Conservation (phyloP, 2,113 vertebrate species). For the Dolichotis patagonum region DNA sequence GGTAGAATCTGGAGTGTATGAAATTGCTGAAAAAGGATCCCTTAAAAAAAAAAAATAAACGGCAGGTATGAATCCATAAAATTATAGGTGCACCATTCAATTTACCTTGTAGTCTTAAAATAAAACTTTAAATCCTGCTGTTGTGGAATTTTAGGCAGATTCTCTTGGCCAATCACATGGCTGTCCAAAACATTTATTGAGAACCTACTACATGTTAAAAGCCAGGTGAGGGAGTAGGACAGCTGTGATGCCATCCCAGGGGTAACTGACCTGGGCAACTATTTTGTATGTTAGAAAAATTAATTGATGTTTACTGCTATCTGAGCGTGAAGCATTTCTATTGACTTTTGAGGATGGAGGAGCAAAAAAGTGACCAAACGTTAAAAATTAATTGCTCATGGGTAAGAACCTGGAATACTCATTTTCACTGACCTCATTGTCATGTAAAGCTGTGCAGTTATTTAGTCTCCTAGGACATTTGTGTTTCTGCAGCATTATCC, state of each 20-base stretch:
- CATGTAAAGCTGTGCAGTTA: conserved; percentile 24
- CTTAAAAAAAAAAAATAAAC: too few relatives aligned
- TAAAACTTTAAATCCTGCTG: conserved; percentile 2
- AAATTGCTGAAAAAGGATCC: conserved; percentile 6
- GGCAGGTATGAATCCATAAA: not conserved
- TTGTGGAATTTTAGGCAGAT: not conserved
- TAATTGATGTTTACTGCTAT: not conserved
- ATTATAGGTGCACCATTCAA: not conserved
- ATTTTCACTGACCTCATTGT: conserved; percentile 39
- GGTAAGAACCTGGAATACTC: conserved; percentile 43
- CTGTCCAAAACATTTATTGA: not conserved
- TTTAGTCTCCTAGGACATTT: conserved; percentile 65
- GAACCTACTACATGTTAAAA: not conserved
- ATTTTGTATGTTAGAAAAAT: conserved; percentile 34
- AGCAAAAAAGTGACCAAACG: not conserved
- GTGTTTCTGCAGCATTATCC: conserved; percentile 40
- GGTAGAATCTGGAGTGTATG: not conserved
- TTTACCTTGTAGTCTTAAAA: conserved; percentile 18
- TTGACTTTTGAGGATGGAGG: not conserved
- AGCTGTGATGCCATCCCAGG: not conserved
- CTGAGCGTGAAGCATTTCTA: conserved; percentile 20
- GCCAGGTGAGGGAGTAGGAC: not conserved
- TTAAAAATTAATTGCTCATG: conserved; percentile 64
- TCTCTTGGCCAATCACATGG: not conserved
- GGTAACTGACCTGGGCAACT: conserved; percentile 34